Conservation (phyloP, 2,888 invertebrate species). For the Mactromeris polynyma region DNA sequence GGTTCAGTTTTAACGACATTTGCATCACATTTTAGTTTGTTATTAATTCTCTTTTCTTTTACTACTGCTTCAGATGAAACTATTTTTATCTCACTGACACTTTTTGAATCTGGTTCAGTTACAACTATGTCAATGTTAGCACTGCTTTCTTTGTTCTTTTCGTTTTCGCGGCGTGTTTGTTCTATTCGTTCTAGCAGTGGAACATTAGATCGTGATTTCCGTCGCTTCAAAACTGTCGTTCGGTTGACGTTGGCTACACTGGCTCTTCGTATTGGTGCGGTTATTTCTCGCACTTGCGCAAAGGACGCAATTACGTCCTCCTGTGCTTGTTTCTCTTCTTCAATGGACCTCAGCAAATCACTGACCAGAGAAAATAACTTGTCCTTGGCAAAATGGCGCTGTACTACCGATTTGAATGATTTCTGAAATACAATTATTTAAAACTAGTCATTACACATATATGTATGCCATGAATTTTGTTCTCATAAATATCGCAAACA, state of each 20-base stretch:
- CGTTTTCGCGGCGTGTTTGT: conserved; percentile 8
- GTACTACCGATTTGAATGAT: conserved; percentile 39
- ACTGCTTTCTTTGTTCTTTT: neutral
- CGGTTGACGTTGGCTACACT: neutral
- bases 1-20: neutral
- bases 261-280: conserved; percentile 5
- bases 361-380: conserved; percentile 43
- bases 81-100: conserved; percentile 19
- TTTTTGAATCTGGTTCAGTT: neutral
- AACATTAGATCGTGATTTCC: neutral
- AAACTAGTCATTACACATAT: too few species aligned
- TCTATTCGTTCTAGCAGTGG: conserved; percentile 19
- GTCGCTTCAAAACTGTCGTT: neutral
- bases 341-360: conserved; percentile 43
- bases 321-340: conserved; percentile 51
- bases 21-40: neutral
- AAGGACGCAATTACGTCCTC: conserved; percentile 47
- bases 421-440: conserved; percentile 28
- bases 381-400: conserved; percentile 53
- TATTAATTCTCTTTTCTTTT: neutral
- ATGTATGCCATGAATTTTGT: too few species aligned
- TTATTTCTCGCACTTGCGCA: conserved; percentile 42
- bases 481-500: too few species aligned
- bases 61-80: neutral
- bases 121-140: neutral